Base-by-base conservation (phyloP, 1,140 invertebrate genomes). In the Orussus abietinus region DNA sequence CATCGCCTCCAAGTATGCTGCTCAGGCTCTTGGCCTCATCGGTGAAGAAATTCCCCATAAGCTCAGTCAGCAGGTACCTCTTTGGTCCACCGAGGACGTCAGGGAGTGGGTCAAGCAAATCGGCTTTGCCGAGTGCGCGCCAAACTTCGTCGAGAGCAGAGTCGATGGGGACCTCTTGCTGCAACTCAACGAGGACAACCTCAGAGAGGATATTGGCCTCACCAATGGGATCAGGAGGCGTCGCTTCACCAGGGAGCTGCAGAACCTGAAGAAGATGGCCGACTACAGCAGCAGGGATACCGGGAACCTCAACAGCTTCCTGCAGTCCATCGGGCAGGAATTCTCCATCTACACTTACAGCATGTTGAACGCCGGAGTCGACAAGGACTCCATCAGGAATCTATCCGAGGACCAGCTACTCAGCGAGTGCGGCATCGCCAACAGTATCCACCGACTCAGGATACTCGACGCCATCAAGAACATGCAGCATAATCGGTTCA, bases 31-130 rank as follows among this genome's bases (percentile, higher is more conserved):
- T 46, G 80, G 90, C 43, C 76, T 97, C 1, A 96, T 99, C 30
- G 96, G 95, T 0, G 96, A 98, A 69, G 90, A 94, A 62, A 87
- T 98, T 9, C 96, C 96, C 0, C 94, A 98, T 57, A 97, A 96
- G 67, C 73, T 99, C 18, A 96, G 93, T 15, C 96, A 98, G 64
- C 95, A 98, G 70, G 95, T 98, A 2, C 96, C 96, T 0, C 75
- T 98, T 0, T 99, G 97, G 97, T 96, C 90, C 0, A 85, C 83
- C 3, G 90, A 93, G 62, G 96, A 99, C 74, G 96, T 99, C 0
- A 75, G 84, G 46, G 92, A 98, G 70, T 99, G 96, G 96, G 91
- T 99, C 0, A 94, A 94, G 60, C 95, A 94, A 77, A 96, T 97
- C 61, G 96, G 94, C 0, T 99, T 98, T 72, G 76, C 79, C 5